These are phyloP conservation scores for Balaeniceps rex DNA, from an alignment of 2,113 vertebrate species.

Conservation along the genomic window DNA sequence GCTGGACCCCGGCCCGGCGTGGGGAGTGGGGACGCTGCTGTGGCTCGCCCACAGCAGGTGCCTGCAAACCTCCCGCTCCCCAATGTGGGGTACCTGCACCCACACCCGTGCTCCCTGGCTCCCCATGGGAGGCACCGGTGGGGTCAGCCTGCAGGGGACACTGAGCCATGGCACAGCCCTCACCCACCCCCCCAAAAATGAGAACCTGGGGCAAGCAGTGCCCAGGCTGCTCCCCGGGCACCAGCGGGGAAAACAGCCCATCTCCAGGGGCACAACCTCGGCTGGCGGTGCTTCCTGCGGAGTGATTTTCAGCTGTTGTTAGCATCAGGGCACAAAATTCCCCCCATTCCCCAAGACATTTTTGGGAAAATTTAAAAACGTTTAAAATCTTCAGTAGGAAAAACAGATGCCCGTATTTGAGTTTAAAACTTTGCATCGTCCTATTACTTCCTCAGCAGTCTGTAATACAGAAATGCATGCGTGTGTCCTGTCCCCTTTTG, in stretches of 20 bases:
- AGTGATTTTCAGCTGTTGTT: background rate
- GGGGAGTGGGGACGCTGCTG: background rate
- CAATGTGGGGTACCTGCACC: background rate
- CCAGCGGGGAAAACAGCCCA: background rate
- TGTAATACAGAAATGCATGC: background rate
- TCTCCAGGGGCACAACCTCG: fast-evolving
- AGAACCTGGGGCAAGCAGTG: background rate
- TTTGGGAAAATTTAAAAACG: background rate
- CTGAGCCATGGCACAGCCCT: background rate
- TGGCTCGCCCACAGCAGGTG: fast-evolving
- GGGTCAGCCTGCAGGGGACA: background rate
- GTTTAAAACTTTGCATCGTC: background rate
- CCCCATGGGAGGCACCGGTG: fast-evolving
- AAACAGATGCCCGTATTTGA: background rate
- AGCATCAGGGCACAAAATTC: background rate
- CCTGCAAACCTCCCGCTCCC: background rate
- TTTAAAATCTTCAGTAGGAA: background rate
- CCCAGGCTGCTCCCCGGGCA: background rate
- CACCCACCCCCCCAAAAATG: background rate
- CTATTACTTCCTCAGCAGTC: background rate
- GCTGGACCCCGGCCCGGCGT: fast-evolving
- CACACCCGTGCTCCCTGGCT: fast-evolving
- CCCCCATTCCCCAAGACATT: background rate
- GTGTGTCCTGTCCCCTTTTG: background rate
- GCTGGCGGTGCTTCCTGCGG: background rate